Evolutionary conservation across 2,797 vertebrate species (phyloP).

Genomic region (Centroberyx gerrardi): DNA sequence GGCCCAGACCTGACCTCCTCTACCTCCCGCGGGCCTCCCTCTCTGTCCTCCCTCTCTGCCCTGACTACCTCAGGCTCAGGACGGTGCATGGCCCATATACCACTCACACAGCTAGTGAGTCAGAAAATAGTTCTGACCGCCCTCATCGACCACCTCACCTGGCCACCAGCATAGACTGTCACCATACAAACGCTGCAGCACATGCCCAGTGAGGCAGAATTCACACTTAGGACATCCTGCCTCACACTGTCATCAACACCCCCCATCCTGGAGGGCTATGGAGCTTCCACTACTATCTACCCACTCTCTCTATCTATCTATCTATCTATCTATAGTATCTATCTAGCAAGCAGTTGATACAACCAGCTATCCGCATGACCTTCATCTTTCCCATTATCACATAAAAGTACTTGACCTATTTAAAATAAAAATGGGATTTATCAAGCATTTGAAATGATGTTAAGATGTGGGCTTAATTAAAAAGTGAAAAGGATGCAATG

Average conservation of each 20-base stretch:
- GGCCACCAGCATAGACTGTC: not conserved
- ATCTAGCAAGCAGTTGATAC: not conserved
- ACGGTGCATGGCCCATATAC: not conserved
- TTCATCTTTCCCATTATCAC: not conserved
- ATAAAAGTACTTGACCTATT: not conserved
- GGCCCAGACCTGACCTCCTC: conserved; percentile 21
- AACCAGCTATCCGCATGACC: not conserved
- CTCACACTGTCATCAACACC: not conserved
- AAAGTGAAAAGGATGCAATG: conserved; percentile 2
- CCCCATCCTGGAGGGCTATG: too few relatives aligned
- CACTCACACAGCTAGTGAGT: conserved; percentile 14
- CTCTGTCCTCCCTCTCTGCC: conserved; percentile 26
- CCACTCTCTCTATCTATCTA: too few relatives aligned
- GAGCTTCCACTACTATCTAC: too few relatives aligned
- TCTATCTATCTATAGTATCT: not conserved
- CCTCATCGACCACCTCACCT: conserved; percentile 14
- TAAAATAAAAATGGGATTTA: conserved; percentile 7
- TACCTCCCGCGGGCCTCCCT: not conserved
- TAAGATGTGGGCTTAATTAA: not conserved
- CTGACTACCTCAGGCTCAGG: conserved; percentile 9
- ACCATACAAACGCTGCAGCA: not conserved
- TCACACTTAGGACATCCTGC: not conserved
- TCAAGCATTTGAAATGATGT: not conserved
- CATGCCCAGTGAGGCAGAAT: conserved; percentile 10
- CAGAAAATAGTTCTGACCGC: conserved; percentile 18